A percentile compares a stretch with the other conserved stretches of the same genome.
These are phyloP conservation scores for Drosophila ochracea DNA, from an alignment of 2,888 invertebrate genomes.

Conservation along the genomic window DNA sequence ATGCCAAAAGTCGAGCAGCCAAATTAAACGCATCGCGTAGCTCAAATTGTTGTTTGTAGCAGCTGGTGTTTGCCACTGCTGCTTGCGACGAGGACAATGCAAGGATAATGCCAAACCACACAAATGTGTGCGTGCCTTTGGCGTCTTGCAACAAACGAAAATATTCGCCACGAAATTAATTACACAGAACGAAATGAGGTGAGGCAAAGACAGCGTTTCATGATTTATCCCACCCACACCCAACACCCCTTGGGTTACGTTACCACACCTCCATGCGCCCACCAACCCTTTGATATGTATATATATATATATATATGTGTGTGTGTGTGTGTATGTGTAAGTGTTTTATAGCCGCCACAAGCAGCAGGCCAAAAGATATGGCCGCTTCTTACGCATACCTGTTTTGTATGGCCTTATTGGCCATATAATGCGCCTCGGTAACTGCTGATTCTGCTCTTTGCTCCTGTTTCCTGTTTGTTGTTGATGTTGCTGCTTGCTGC, in stretches of 20 bases:
- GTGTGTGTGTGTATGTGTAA: slow-evolving; percentile 19
- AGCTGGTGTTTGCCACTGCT: not conserved
- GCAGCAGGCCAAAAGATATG: slow-evolving; percentile 53
- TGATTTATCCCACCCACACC: slow-evolving; percentile 10
- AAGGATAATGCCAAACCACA: slow-evolving; percentile 51
- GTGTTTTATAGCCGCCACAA: slow-evolving; percentile 58
- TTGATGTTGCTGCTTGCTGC: not conserved
- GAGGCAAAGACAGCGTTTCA: slow-evolving; percentile 17
- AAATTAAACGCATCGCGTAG: slow-evolving; percentile 69
- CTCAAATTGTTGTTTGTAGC: slow-evolving; percentile 47
- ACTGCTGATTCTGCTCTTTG: slow-evolving; percentile 16
- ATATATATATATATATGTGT: too few relatives aligned
- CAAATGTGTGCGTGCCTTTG: slow-evolving; percentile 23
- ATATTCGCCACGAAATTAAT: slow-evolving; percentile 68
- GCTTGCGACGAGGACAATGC: slow-evolving; percentile 22
- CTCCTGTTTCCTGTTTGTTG: slow-evolving; percentile 2
- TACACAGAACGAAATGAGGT: slow-evolving; percentile 51
- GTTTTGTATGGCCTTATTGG: slow-evolving; percentile 67
- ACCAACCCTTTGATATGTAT: not conserved
- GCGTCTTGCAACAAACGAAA: not conserved
- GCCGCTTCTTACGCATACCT: slow-evolving; percentile 41
- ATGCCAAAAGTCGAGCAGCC: slow-evolving; percentile 12
- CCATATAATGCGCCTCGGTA: slow-evolving; percentile 60
- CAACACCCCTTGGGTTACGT: not conserved
- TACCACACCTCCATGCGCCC: not conserved